Conservation (phyloP, 1,140 invertebrate species). For the Telenomus remus region DNA sequence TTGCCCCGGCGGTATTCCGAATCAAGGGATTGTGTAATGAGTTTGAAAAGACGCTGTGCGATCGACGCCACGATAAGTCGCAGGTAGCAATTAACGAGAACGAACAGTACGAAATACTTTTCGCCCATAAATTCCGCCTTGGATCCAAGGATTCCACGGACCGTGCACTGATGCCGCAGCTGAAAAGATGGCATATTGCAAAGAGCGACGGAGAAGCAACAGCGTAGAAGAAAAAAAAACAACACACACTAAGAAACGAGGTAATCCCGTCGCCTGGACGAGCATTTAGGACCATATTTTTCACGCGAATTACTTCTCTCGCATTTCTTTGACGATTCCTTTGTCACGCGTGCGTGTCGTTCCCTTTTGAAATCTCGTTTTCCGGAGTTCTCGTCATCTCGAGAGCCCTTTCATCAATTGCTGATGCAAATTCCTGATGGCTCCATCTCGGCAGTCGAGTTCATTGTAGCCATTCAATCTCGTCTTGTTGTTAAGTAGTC, state of each 20-base stretch:
- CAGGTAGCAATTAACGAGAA: slow-evolving; percentile 53
- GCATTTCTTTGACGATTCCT: not conserved
- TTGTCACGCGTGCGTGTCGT: not conserved
- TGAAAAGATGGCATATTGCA: slow-evolving; percentile 40
- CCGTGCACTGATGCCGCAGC: slow-evolving; percentile 17
- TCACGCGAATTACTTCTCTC: slow-evolving; percentile 26
- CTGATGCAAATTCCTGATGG: too few species aligned
- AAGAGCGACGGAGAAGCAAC: slow-evolving; percentile 15
- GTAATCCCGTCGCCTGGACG: slow-evolving; percentile 8
- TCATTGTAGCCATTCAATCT: too few species aligned
- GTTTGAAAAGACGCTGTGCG: slow-evolving; percentile 29
- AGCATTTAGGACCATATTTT: slow-evolving; percentile 26
- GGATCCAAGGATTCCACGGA: slow-evolving; percentile 32
- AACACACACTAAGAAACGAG: slow-evolving; percentile 9
- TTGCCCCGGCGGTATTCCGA: slow-evolving; percentile 10
- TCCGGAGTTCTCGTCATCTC: not conserved
- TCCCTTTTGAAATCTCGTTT: not conserved
- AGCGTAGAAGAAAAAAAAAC: slow-evolving; percentile 15
- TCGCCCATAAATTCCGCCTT: slow-evolving; percentile 45
- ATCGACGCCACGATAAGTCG: slow-evolving; percentile 36
- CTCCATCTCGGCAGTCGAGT: too few species aligned
- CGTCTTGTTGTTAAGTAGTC: too few species aligned
- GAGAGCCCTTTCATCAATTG: too few species aligned
- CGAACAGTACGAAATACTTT: slow-evolving; percentile 47
- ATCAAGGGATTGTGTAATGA: slow-evolving; percentile 26